Base-by-base conservation (phyloP, 2,888 invertebrate species). In the Pachymerium ferrugineum region DNA sequence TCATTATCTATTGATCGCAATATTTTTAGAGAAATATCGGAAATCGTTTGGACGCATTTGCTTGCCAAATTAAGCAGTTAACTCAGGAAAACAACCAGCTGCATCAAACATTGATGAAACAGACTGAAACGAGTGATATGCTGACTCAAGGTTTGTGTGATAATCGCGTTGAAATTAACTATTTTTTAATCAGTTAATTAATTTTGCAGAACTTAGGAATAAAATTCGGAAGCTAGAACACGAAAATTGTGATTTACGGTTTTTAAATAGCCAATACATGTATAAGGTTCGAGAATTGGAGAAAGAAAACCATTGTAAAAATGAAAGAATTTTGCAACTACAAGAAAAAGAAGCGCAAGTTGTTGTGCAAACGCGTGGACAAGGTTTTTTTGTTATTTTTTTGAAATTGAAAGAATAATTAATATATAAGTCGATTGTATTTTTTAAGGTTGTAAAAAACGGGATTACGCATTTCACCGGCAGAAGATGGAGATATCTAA, bases 181-280 rank as follows among this genome's bases (percentile, higher is more conserved):
- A 12, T 54, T 54, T 54, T 25, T 19, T 22, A 8, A 25, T 10
- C 4, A 10, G 2, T 28, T 62, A n/a, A n/a, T n/a, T n/a, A n/a
- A n/a, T n/a, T n/a, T n/a, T n/a, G n/a, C n/a, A 87, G 78, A 91
- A 92, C 80, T 86, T 87, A 77, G 85, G 85, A 82, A 85, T 8
- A 89, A 78, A 85, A 86, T 83, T 82, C 86, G 78, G 82, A 87
- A 80, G 84, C 74, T 83, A 22, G 82, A 83, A 74, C 81, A 82
- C 76, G 82, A 83, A 75, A 82, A 81, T 77, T 81, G 86, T 76
- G 89, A 90, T 78, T 83, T 86, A 62, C 87, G 86, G 79, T 85
- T 89, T 77, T 80, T 85, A n/a, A 85, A 85, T 75, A 85, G 85
- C 31, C 85, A 85, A 77, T 86, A 86, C 79, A 81, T 85, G 16